Conservation (phyloP, 2,888 invertebrate genomes). For the Lamellibrachia columna region DNA sequence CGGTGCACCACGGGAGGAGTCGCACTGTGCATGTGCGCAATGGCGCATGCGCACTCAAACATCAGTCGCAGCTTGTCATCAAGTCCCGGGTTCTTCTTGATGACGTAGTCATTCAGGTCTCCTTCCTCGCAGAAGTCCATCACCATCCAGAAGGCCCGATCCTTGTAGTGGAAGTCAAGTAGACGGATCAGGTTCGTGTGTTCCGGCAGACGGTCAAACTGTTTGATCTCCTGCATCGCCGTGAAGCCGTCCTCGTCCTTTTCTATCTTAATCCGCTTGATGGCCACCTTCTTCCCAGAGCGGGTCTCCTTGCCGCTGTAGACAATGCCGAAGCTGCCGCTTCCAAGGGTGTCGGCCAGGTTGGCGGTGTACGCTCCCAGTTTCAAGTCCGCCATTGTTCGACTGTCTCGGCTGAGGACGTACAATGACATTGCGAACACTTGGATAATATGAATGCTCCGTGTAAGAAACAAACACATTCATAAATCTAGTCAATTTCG, state of each 20-base stretch:
- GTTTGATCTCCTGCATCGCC: conserved; percentile 25
- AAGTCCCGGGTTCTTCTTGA: background rate
- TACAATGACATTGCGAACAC: background rate
- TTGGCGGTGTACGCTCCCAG: background rate
- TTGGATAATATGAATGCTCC: background rate
- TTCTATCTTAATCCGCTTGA: conserved; percentile 17
- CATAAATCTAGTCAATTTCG: too few species aligned
- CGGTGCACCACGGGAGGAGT: conserved; percentile 20
- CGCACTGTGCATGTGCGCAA: conserved; percentile 20
- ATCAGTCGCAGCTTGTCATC: conserved; percentile 16
- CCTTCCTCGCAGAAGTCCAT: conserved; percentile 26
- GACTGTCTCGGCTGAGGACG: background rate
- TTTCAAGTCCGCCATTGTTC: background rate
- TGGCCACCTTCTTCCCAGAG: conserved; percentile 13
- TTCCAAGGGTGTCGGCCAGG: conserved; percentile 17
- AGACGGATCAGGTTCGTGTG: conserved; percentile 21
- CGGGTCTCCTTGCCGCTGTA: conserved; percentile 4
- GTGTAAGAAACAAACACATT: too few species aligned
- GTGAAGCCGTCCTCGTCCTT: conserved; percentile 11
- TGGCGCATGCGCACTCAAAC: background rate
- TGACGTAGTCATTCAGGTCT: conserved; percentile 17
- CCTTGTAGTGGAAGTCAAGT: conserved; percentile 25
- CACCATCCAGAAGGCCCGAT: conserved; percentile 23
- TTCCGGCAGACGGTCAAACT: conserved; percentile 17
- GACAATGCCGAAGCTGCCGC: conserved; percentile 22